These are phyloP conservation scores for Morone saxatilis DNA, from an alignment of 2,113 vertebrate genomes.

Conservation along the genomic window DNA sequence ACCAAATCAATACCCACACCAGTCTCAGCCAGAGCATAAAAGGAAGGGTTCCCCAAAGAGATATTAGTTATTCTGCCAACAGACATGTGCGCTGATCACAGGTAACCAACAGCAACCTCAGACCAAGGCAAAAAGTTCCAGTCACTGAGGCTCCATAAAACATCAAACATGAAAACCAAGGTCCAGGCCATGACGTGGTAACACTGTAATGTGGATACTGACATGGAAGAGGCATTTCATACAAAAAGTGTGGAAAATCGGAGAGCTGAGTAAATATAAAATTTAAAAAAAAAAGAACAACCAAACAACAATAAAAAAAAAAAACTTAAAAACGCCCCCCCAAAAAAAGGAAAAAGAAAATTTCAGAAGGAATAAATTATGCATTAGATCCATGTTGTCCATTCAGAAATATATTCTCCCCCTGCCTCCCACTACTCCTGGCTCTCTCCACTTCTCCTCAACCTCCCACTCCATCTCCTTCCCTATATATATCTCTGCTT, in stretches of 20 bases:
- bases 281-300: not conserved
- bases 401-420: slow-evolving; percentile 43
- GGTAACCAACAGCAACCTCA: slow-evolving; percentile 81
- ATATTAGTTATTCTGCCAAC: slow-evolving; percentile 81
- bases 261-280: slow-evolving; percentile 38
- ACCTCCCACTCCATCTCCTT: slow-evolving; percentile 48
- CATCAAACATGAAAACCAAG: slow-evolving; percentile 57
- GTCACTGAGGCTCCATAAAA: slow-evolving; percentile 63
- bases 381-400: slow-evolving; percentile 56
- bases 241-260: slow-evolving; percentile 36
- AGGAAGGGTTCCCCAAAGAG: slow-evolving; percentile 84
- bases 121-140: slow-evolving; percentile 62
- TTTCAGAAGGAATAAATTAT: slow-evolving; percentile 56
- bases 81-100: slow-evolving; percentile 71
- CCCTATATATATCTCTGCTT: slow-evolving; percentile 39
- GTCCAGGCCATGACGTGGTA: slow-evolving; percentile 18
- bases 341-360: slow-evolving; percentile 37
- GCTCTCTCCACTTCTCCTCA: slow-evolving; percentile 18
- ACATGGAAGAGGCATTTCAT: slow-evolving; percentile 11
- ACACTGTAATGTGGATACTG: slow-evolving; percentile 3
- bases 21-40: slow-evolving; percentile 76
- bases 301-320: not conserved
- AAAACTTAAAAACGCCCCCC: not conserved
- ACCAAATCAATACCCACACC: slow-evolving; percentile 84
- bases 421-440: slow-evolving; percentile 27